A percentile compares a stretch with the other conserved stretches of the same genome.
phyloP scores from a whole-genome alignment of 2,797 vertebrate species.

The Mareca strepera region DNA sequence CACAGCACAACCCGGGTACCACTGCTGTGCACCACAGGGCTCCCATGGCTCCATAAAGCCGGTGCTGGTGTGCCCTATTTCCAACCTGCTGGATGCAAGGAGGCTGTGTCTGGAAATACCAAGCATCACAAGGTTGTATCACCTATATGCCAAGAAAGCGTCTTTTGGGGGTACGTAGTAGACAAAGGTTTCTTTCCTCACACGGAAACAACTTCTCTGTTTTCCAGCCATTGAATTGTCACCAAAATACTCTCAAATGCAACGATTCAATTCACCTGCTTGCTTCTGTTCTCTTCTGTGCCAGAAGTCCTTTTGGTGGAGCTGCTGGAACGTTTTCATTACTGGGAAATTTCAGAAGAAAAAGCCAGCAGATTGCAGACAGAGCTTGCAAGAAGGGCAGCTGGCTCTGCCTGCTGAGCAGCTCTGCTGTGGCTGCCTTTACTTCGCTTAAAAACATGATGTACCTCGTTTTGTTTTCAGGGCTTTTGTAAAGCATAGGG shows the following conservation, averaged over 20 bases:
- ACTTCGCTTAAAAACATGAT: neutral
- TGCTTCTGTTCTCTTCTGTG: neutral
- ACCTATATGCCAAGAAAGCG: accelerated
- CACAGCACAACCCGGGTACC: too few species aligned
- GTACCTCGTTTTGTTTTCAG: neutral
- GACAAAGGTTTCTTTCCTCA: neutral
- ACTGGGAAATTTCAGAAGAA: neutral
- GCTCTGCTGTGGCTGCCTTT: neutral
- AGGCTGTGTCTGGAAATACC: neutral
- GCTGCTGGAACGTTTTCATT: neutral
- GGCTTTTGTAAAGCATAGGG: neutral
- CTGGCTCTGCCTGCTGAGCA: too few species aligned
- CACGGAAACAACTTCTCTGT: accelerated
- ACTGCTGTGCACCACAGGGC: too few species aligned
- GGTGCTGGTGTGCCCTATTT: too few species aligned
- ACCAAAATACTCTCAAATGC: neutral
- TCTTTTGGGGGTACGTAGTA: accelerated
- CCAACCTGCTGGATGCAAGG: neutral
- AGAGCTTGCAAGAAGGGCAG: neutral
- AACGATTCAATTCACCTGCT: neutral
- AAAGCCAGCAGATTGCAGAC: too few species aligned
- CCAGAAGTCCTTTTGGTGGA: neutral
- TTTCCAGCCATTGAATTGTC: accelerated
- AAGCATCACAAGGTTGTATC: accelerated
- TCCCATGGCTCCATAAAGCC: too few species aligned